Evolutionary conservation across 2,113 vertebrate genomes (phyloP), one percentile per base, ranked within the genome.

Genomic region (Toxotes chatareus): DNA sequence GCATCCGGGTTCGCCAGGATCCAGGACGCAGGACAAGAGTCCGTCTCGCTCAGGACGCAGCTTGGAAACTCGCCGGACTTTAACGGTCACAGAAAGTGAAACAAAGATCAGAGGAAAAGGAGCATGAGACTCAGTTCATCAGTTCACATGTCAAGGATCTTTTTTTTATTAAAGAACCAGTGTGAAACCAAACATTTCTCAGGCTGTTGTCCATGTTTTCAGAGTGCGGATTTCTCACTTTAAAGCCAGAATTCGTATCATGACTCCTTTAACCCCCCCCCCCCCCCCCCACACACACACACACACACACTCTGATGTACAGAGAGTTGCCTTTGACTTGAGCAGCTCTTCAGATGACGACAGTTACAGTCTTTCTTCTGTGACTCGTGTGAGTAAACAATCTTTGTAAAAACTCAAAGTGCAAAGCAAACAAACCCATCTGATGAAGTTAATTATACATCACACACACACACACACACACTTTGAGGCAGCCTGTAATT

Each of bases 371-470:
- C 51, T 68, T 63, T 21, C 72, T 44, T 47, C 66, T 27, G 2
- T 14, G 62, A 31, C 34, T 19, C 5, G 27, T n/a, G 47, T 23
- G 56, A 32, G 71, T 66, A 14, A 69, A 51, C 59, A 67, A 42
- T 2, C 31, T 79, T 84, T 88, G 80, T 80, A 59, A 72, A 40
- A 31, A 46, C 17, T 53, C 23, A 5, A 36, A 81, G 76, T 57
- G 67, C 14, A 14, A 70, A 34, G 70, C 67, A 78, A 85, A 86
- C 78, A 73, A 80, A 61, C 55, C 55, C 72, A 55, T 72, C 71
- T 75, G 61, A 82, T 68, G 67, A 59, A 66, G 66, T 88, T 81
- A 88, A 90, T 88, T 91, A 88, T 76, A 81, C 76, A 91, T 88
- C 76, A 46, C 62, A 66, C 34, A 10, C 62, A 27, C 27, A 27